These are phyloP conservation scores for Pseudochirops corinnae DNA, from an alignment of 2,797 vertebrate species.

Conservation along the genomic window DNA sequence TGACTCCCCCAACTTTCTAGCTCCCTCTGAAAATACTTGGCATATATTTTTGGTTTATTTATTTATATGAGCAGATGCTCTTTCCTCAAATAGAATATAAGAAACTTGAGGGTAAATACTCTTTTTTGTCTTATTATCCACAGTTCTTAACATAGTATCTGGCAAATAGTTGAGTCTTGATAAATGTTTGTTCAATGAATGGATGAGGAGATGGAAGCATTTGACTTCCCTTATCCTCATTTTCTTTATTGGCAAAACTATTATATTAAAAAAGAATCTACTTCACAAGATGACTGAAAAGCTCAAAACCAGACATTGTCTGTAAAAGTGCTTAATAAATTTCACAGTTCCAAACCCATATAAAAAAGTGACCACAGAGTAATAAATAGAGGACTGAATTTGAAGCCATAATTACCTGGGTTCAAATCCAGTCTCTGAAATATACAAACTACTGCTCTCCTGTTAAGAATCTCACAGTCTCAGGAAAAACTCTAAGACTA, in stretches of 20 bases:
- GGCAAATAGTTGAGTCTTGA: background rate
- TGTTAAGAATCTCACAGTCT: background rate
- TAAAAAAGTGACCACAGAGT: background rate
- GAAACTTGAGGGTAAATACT: background rate
- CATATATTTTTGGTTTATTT: background rate
- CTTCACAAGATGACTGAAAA: background rate
- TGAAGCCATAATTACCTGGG: background rate
- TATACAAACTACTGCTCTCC: background rate
- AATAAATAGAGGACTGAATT: background rate
- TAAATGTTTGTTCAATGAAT: background rate
- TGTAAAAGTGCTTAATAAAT: background rate
- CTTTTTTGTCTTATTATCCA: background rate
- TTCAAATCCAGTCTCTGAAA: background rate
- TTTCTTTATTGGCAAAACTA: background rate
- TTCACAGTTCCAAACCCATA: background rate
- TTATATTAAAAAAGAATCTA: background rate
- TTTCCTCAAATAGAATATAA: background rate
- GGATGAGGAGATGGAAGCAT: background rate
- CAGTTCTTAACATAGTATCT: background rate
- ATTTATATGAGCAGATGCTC: background rate
- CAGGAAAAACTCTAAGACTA: background rate
- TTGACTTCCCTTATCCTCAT: background rate
- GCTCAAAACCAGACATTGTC: background rate
- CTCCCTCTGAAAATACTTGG: background rate
- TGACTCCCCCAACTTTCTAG: background rate